Evolutionary conservation across 1,140 invertebrate genomes (phyloP).

Genomic region (Gryllus bimaculatus): DNA sequence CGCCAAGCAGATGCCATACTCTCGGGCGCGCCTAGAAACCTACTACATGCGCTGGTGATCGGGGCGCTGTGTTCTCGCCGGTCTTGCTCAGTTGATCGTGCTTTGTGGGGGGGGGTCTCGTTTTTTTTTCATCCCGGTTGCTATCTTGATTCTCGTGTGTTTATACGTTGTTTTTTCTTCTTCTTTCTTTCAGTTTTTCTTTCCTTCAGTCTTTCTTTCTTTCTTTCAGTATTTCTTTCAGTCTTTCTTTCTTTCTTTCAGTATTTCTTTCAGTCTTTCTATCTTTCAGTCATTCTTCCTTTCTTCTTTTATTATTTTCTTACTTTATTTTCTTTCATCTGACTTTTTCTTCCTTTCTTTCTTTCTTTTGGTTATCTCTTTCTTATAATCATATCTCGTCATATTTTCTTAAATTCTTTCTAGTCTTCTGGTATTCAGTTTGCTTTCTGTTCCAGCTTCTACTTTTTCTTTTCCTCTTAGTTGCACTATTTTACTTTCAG

Average conservation of each 20-base stretch:
- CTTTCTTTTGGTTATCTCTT: neutral
- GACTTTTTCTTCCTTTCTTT: neutral
- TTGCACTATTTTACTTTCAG: neutral
- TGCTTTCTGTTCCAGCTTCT: neutral
- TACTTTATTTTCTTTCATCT: neutral
- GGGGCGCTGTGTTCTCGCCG: too few relatives aligned
- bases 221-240: neutral
- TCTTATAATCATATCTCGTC: neutral
- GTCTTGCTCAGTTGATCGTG: too few relatives aligned
- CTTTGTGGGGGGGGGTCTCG: too few relatives aligned
- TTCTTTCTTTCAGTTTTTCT: neutral
- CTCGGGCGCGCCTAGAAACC: too few relatives aligned
- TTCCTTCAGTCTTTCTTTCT: neutral
- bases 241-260: neutral
- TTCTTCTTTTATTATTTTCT: neutral
- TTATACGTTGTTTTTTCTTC: neutral
- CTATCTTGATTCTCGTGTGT: neutral
- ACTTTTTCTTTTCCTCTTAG: neutral
- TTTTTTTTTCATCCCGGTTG: too few relatives aligned
- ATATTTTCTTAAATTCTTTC: neutral
- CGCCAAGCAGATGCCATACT: too few relatives aligned
- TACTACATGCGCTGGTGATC: too few relatives aligned
- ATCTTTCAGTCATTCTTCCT: neutral
- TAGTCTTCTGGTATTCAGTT: neutral
- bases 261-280: neutral